Base-by-base conservation (phyloP, 2,888 invertebrate genomes). In the Leucoma salicis region DNA sequence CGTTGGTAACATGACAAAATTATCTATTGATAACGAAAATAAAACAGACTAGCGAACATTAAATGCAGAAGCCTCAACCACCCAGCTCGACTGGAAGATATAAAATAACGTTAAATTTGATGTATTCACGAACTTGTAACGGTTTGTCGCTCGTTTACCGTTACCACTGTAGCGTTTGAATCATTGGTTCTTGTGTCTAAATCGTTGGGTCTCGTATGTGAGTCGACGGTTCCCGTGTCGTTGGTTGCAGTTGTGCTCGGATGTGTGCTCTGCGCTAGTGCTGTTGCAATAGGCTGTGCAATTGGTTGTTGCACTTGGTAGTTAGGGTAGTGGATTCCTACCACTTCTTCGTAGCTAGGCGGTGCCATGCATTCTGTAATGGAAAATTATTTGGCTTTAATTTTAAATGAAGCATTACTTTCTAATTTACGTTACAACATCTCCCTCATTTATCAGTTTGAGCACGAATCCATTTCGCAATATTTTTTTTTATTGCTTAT, bases 291-390 rank as follows among this genome's bases (percentile, higher is more conserved):
- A 1, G 88, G 89, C 27, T 76, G 74, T 2, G 78, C 66, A 48
- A 87, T 87, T 1, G 88, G 87, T 47, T 84, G 87, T 49, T 82
- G 85, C 0, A 57, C 57, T 28, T 42, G 70, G 54, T 68, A 85
- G 42, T 66, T 68, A 0, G 88, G 87, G 50, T 85, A 87, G 68
- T 88, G 87, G 11, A 84, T 62, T 0, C 87, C 86, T 5, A 89
- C 87, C 11, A 88, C 88, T 44, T 89, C 88, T 29, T 89, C 88
- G 66, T 89, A 89, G 57, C 89, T 89, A 0, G 88, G 88, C 1
- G 88, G 88, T 0, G 87, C 88, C 77, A 88, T 78, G 42, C 74
- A 78, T 68, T 89, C 88, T 89, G 86, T 14, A 87, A 82, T 60
- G 37, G 12, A 35, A 39, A 55, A 15, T n/a, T n/a, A n/a, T n/a